phyloP scores from a whole-genome alignment of 2,113 vertebrate species.

The Lichenostomus cassidix region DNA sequence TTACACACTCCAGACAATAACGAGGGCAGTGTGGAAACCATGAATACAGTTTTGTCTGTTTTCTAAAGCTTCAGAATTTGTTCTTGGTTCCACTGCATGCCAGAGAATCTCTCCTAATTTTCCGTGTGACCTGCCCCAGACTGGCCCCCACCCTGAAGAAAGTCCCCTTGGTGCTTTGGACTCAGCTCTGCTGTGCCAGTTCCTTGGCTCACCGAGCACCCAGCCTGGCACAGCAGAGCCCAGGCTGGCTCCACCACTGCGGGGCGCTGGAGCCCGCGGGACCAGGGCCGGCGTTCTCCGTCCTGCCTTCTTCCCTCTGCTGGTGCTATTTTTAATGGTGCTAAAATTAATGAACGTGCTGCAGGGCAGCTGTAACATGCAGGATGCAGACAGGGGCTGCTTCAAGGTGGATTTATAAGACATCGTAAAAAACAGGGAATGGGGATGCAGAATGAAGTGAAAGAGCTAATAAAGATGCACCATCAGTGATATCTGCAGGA shows the following conservation, averaged over 20 bases:
- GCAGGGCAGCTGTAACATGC: conserved; percentile 20
- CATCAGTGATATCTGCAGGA: not conserved
- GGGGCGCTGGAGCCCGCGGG: not conserved
- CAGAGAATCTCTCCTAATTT: not conserved
- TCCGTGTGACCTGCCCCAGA: fast-evolving
- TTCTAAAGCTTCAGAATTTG: not conserved
- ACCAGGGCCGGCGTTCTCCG: not conserved
- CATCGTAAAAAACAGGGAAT: not conserved
- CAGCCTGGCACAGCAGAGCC: not conserved
- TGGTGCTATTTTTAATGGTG: conserved; percentile 3
- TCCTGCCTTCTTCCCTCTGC: not conserved
- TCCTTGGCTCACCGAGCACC: fast-evolving
- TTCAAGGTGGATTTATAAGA: conserved; percentile 41
- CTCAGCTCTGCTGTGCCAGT: fast-evolving
- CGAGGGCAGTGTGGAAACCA: not conserved
- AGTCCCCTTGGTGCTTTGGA: not conserved
- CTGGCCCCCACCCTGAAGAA: not conserved
- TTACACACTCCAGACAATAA: not conserved
- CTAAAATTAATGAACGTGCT: conserved; percentile 49
- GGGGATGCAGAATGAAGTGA: not conserved
- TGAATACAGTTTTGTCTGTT: not conserved
- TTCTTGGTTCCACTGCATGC: not conserved
- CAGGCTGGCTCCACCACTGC: not conserved
- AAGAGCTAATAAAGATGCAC: conserved; percentile 41
- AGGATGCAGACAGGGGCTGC: conserved; percentile 10